Conservation (phyloP, 2,113 vertebrate genomes). For the Halcyon malimbica region DNA sequence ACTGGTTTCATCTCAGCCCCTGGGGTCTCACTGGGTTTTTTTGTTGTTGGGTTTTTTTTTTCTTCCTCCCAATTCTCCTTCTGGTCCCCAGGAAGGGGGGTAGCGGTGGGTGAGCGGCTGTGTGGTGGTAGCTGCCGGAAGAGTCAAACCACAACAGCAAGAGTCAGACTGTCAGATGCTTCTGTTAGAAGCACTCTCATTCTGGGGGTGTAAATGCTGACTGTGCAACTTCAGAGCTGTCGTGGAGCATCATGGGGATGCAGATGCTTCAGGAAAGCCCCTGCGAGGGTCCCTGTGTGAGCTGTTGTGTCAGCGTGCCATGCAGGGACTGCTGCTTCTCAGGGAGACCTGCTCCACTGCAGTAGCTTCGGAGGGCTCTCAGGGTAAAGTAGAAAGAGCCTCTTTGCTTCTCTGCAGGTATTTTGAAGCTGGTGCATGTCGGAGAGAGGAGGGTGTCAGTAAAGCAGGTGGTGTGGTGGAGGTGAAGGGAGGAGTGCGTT, state of each 20-base stretch:
- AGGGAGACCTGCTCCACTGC: not conserved
- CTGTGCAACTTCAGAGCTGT: rapidly evolving
- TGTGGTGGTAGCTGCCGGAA: no score
- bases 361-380: not conserved
- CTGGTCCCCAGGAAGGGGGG: no score
- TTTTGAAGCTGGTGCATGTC: not conserved
- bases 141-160: no score
- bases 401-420: not conserved
- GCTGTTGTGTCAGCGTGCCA: not conserved
- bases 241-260: rapidly evolving
- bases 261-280: not conserved
- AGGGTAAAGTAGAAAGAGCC: not conserved
- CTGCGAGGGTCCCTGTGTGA: rapidly evolving
- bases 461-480: rapidly evolving
- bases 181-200: not conserved
- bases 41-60: no score
- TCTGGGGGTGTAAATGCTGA: not conserved
- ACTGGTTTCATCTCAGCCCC: no score
- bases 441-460: no score
- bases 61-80: no score
- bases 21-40: no score
- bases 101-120: no score
- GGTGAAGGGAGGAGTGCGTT: rapidly evolving
- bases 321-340: not conserved
- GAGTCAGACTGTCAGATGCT: rapidly evolving